A percentile compares a stretch with the other conserved stretches of the same genome.
Evolutionary conservation across 1,140 invertebrate genomes (phyloP).

Genomic region (Drosophila bocki): DNA sequence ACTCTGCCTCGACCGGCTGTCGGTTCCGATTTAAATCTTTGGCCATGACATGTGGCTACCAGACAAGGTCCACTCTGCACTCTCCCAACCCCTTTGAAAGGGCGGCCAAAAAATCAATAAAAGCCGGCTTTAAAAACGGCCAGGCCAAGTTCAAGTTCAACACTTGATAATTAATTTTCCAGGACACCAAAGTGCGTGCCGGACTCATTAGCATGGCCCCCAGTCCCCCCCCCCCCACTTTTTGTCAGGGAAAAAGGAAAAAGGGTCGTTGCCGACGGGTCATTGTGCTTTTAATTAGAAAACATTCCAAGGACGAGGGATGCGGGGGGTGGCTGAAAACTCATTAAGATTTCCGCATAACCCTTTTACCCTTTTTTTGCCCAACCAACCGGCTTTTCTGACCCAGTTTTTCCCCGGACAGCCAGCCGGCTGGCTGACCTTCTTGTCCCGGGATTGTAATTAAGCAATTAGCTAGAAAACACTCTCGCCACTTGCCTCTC

Average conservation of each 20-base stretch:
- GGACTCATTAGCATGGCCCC: conserved; percentile 53
- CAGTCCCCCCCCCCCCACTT: background rate
- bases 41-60: conserved; percentile 74
- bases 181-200: conserved; percentile 55
- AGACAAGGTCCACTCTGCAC: conserved; percentile 44
- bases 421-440: conserved; percentile 48
- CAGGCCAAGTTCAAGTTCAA: conserved; percentile 77
- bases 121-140: conserved; percentile 47
- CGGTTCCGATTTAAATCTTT: conserved; percentile 78
- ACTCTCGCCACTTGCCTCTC: conserved; percentile 48
- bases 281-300: conserved; percentile 82
- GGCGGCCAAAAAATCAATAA: conserved; percentile 60
- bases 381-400: conserved; percentile 44
- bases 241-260: background rate
- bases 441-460: conserved; percentile 53
- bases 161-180: conserved; percentile 79
- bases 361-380: conserved; percentile 45
- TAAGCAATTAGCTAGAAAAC: conserved; percentile 77
- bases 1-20: conserved; percentile 46
- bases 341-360: conserved; percentile 72
- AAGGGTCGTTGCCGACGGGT: conserved; percentile 61
- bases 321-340: conserved; percentile 51
- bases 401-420: conserved; percentile 54
- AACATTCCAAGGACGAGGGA: conserved; percentile 27
- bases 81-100: background rate